Base-by-base conservation (phyloP, 2,888 invertebrate species). In the Nesidiocoris tenuis region DNA sequence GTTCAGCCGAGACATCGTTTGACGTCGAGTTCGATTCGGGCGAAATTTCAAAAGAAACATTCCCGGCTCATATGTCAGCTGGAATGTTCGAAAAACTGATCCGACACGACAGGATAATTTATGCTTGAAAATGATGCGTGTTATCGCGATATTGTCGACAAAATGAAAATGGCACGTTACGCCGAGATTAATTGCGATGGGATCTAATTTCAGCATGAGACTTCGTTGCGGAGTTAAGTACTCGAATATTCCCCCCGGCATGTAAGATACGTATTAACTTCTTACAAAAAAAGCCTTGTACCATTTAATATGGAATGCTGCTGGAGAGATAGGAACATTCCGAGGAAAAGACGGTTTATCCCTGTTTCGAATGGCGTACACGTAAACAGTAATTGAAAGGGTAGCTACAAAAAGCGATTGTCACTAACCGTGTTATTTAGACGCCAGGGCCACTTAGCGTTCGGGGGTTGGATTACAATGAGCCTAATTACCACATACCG, bases 391-490 rank as follows among this genome's bases (percentile, higher is more conserved):
- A 16, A 64, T 64, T 24, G 24, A 5, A 17, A 23, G 23, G 18
- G 1, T n/a, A 64, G 17, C n/a, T 19, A 66, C 39, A 55, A 66
- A 39, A 63, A 63, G 63, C 22, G 63, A 63, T 22, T 22, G 63
- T 22, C 63, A 22, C 39, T 68, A 68, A 68, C 68, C 18, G 56
- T 56, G 68, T 68, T 68, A 68, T 68, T 68, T 56, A n/a, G 16
- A 67, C 39, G 63, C 17, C 19, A n/a, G 17, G 21, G 39, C 39
- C 39, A 39, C 39, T 39, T 39, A 39, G 39, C 39, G 39, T 39
- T 39, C 12, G 12, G 39, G n/a, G 39, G 3, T 39, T 12, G 56
- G 66, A 66, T 57, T 68, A 57, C 23, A 68, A 59, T 70, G 70
- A 59, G 12, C 23, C 39, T 39, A 3, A 39, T 39, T 39, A 39